phyloP scores from a whole-genome alignment of 2,113 vertebrate species.

The Gopherus evgoodei region DNA sequence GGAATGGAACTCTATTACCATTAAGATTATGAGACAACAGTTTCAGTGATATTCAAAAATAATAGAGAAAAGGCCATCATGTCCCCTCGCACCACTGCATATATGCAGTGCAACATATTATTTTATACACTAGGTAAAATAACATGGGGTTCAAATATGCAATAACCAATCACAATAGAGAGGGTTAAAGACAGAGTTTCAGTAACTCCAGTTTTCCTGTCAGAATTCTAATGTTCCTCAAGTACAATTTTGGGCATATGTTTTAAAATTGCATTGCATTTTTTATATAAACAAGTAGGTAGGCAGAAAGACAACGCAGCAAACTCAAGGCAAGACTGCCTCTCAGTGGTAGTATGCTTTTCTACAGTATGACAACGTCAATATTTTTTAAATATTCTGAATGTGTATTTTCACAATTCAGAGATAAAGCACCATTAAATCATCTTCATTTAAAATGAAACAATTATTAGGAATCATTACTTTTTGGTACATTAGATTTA shows the following conservation, averaged over 20 bases:
- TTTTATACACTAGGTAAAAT: neutral
- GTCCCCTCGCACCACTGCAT: neutral
- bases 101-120: neutral
- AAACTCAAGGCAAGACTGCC: conserved; percentile 59
- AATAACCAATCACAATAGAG: neutral
- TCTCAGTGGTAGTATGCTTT: conserved; percentile 50
- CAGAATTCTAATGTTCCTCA: conserved; percentile 1
- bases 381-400: neutral
- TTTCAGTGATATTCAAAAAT: neutral
- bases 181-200: neutral
- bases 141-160: neutral
- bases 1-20: neutral
- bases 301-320: neutral
- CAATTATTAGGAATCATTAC: neutral
- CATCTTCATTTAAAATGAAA: neutral
- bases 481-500: neutral
- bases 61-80: neutral
- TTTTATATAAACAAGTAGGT: neutral
- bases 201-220: neutral
- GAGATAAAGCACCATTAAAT: neutral
- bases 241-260: neutral
- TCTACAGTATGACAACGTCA: neutral
- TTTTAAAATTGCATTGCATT: conserved; percentile 16
- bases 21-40: neutral
- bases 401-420: conserved; percentile 4